Conservation (phyloP, 2,888 invertebrate species). For the Choristoneura rosaceana region DNA sequence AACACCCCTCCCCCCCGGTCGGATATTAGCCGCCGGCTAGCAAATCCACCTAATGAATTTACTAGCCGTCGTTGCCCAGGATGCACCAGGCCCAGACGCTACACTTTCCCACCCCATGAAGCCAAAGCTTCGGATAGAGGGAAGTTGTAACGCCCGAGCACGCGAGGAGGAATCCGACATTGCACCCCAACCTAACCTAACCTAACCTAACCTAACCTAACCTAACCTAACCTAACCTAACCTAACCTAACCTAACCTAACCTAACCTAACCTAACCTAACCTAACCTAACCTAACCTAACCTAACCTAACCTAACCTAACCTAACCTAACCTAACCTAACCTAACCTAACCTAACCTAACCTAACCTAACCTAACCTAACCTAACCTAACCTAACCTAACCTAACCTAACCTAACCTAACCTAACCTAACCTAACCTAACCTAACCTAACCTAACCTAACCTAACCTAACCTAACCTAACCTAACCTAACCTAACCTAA, state of each 20-base stretch:
- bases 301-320: conserved; percentile 41
- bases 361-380: conserved; percentile 45
- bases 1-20: no score
- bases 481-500: conserved; percentile 42
- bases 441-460: conserved; percentile 43
- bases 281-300: conserved; percentile 41
- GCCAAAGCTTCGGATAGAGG: no score
- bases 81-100: no score
- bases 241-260: conserved; percentile 41
- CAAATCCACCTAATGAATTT: no score
- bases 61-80: no score
- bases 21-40: no score
- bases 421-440: conserved; percentile 43
- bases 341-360: conserved; percentile 42
- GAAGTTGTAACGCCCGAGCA: no score
- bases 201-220: conserved; percentile 41
- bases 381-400: conserved; percentile 45
- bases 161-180: no score
- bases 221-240: no score
- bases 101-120: no score
- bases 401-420: conserved; percentile 44
- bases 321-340: conserved; percentile 41
- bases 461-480: conserved; percentile 43
- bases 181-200: no score
- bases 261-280: no score